Evolutionary conservation across 2,797 vertebrate species (phyloP).

Genomic region (Lophius americanus): DNA sequence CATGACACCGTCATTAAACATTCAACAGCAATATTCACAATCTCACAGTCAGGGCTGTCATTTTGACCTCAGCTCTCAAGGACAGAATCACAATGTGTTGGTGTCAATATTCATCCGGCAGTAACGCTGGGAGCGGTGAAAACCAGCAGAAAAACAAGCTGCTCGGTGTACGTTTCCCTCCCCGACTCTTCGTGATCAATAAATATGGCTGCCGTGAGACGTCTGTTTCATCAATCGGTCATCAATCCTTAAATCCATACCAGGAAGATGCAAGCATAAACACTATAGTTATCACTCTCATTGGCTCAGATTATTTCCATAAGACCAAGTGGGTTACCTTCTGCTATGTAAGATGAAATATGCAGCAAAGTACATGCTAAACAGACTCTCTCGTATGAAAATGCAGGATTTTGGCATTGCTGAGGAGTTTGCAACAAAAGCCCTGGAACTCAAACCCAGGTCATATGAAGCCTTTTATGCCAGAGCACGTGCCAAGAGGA

Average conservation of each 20-base stretch:
- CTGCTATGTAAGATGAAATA: slow-evolving; percentile 15
- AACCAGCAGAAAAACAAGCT: slow-evolving; percentile 21
- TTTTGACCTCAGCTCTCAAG: slow-evolving; percentile 67
- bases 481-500: slow-evolving; percentile 95
- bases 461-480: slow-evolving; percentile 98
- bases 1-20: slow-evolving; percentile 73
- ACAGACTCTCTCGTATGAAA: slow-evolving; percentile 38
- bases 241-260: slow-evolving; percentile 74
- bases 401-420: slow-evolving; percentile 96
- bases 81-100: slow-evolving; percentile 57
- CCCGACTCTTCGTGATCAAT: slow-evolving; percentile 78
- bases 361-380: slow-evolving; percentile 1
- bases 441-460: slow-evolving; percentile 93
- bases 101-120: slow-evolving; percentile 65
- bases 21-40: slow-evolving; percentile 58
- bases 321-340: slow-evolving; percentile 18
- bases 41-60: slow-evolving; percentile 54
- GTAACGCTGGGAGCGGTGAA: slow-evolving; percentile 44
- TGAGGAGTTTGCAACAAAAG: slow-evolving; percentile 98
- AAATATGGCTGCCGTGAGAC: slow-evolving; percentile 86
- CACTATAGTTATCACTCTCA: slow-evolving; percentile 12
- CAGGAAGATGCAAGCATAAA: slow-evolving; percentile 75
- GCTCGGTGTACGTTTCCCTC: slow-evolving; percentile 16
- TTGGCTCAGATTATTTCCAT: slow-evolving; percentile 11
- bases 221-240: slow-evolving; percentile 39